A percentile compares a stretch with the other conserved stretches of the same genome.
These are phyloP conservation scores for Nannoperca obscura DNA, from an alignment of 2,797 vertebrate genomes.

Conservation along the genomic window DNA sequence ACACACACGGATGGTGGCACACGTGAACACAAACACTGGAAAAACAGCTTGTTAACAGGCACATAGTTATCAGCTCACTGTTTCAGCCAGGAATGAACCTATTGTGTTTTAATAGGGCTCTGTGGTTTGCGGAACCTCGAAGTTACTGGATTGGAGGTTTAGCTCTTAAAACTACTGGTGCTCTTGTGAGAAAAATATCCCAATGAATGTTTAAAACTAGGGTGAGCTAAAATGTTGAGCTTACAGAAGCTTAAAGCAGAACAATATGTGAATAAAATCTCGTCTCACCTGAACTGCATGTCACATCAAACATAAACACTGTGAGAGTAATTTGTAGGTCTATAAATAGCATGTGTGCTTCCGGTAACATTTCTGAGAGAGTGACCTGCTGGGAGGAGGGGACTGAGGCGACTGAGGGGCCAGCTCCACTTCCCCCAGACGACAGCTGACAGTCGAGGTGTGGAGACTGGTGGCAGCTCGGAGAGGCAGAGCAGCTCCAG, in stretches of 20 bases:
- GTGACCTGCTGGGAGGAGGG: conserved; percentile 52
- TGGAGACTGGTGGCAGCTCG: conserved; percentile 62
- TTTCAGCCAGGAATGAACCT: conserved; percentile 49
- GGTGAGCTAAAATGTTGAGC: conserved; percentile 4
- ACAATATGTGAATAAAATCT: background rate
- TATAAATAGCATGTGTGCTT: conserved; percentile 76
- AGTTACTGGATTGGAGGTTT: conserved; percentile 55
- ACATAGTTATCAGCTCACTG: conserved; percentile 46
- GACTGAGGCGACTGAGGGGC: conserved; percentile 14
- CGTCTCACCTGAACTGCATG: conserved; percentile 16
- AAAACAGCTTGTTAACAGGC: conserved; percentile 38
- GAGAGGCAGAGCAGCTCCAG: conserved; percentile 53
- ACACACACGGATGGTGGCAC: background rate
- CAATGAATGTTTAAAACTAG: conserved; percentile 31
- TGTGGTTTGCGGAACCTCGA: conserved; percentile 48
- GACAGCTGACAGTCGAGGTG: conserved; percentile 83
- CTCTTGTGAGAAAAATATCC: conserved; percentile 47
- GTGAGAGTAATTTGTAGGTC: conserved; percentile 28
- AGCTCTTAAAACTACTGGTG: conserved; percentile 49
- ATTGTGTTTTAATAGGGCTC: conserved; percentile 57
- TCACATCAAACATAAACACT: conserved; percentile 65
- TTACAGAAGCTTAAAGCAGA: background rate
- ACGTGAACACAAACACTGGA: conserved; percentile 25
- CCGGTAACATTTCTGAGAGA: conserved; percentile 77
- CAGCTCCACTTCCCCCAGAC: conserved; percentile 82